Evolutionary conservation across 2,888 invertebrate genomes (phyloP).

Genomic region (Coelogynopora nodosa): DNA sequence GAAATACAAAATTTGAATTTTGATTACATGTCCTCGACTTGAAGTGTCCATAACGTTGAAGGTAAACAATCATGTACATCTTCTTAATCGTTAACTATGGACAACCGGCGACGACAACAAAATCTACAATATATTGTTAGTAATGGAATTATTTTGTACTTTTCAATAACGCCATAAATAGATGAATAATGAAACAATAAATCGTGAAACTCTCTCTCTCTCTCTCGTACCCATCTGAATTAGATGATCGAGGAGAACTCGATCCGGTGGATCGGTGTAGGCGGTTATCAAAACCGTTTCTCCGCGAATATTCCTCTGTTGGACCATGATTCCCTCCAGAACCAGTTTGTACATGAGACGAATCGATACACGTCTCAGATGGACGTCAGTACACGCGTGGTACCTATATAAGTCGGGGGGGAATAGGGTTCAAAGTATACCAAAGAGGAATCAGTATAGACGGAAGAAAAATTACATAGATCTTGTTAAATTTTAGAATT

Average conservation of each 20-base stretch:
- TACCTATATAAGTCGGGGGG: conserved; percentile 6
- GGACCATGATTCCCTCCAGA: conserved; percentile 51
- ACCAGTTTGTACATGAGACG: conserved; percentile 51
- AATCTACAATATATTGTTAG: too few relatives aligned
- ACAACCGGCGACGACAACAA: too few relatives aligned
- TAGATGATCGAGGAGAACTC: conserved; percentile 51
- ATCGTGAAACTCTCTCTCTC: not conserved
- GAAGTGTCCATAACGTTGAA: too few relatives aligned
- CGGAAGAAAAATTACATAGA: not conserved
- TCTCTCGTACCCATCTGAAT: conserved; percentile 50
- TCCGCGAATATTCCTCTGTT: conserved; percentile 49
- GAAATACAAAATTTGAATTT: too few relatives aligned
- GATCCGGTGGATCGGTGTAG: conserved; percentile 46
- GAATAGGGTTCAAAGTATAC: not conserved
- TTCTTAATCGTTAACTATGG: too few relatives aligned
- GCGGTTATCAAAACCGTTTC: conserved; percentile 48
- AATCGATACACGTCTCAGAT: conserved; percentile 47
- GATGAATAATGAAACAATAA: not conserved
- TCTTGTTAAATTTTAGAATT: too few relatives aligned
- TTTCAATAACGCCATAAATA: too few relatives aligned
- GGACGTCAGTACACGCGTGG: conserved; percentile 36
- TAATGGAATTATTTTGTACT: too few relatives aligned
- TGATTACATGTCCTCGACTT: too few relatives aligned
- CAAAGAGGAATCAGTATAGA: conserved; percentile 14
- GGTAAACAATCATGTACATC: too few relatives aligned